These are phyloP conservation scores for Staurois parvus DNA, from an alignment of 2,797 vertebrate genomes.

Conservation along the genomic window DNA sequence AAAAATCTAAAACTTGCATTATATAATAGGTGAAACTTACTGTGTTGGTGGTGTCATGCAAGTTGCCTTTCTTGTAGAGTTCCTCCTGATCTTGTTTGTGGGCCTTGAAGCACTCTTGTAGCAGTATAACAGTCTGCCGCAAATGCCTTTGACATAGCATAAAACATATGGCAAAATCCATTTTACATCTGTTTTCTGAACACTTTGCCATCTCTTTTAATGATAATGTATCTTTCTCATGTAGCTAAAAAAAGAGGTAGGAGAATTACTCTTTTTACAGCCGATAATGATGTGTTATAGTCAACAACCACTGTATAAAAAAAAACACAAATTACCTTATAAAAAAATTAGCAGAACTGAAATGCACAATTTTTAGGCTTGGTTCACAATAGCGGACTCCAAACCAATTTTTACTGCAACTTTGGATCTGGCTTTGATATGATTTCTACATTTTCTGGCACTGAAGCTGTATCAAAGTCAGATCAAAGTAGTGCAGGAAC, in stretches of 20 bases:
- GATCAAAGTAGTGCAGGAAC: too few relatives aligned
- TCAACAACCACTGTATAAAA: too few relatives aligned
- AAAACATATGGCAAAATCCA: slow-evolving; percentile 37
- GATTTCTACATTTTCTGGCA: too few relatives aligned
- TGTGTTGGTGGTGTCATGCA: background rate
- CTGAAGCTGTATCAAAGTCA: too few relatives aligned
- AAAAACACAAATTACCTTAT: too few relatives aligned
- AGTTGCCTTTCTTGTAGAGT: background rate
- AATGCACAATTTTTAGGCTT: too few relatives aligned
- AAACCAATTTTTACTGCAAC: too few relatives aligned
- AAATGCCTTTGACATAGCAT: slow-evolving; percentile 66
- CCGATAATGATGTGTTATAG: too few relatives aligned
- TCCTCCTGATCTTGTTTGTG: background rate
- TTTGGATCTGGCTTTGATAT: too few relatives aligned
- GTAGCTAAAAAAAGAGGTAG: slow-evolving; percentile 55
- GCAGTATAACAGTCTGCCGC: slow-evolving; percentile 36
- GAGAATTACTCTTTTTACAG: too few relatives aligned
- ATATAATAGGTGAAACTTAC: slow-evolving; percentile 38
- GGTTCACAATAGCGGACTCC: too few relatives aligned
- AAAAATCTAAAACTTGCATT: background rate
- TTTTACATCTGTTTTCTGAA: background rate
- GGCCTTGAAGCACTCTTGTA: slow-evolving; percentile 48
- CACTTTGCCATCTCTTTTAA: slow-evolving; percentile 1
- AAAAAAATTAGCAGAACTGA: too few relatives aligned
- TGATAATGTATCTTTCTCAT: slow-evolving; percentile 45